Conservation (phyloP, 2,113 vertebrate genomes). For the Bubalus kerabau region DNA sequence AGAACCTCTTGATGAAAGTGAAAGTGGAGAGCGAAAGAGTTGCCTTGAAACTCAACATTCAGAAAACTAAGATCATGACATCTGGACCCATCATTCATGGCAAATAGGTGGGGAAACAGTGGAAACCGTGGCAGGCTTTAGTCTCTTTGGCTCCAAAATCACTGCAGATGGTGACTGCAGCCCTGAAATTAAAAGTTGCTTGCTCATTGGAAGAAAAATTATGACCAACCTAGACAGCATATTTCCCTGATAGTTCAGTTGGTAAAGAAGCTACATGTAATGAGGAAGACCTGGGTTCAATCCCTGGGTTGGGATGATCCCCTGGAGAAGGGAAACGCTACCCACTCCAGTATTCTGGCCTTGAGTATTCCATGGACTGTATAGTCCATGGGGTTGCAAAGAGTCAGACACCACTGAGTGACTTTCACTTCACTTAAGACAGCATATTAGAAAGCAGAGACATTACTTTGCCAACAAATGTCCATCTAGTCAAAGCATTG, state of each 20-base stretch:
- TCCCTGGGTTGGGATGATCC: not conserved
- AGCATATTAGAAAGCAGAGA: not conserved
- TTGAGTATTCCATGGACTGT: not conserved
- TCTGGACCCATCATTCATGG: not conserved
- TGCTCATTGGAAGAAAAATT: not conserved
- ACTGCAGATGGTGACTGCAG: not conserved
- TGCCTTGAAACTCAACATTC: not conserved
- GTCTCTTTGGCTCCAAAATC: not conserved
- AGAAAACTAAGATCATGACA: not conserved
- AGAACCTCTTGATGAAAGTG: not conserved
- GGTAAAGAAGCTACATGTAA: not conserved
- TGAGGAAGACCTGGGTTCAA: not conserved
- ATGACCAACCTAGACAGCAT: not conserved
- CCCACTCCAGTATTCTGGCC: not conserved
- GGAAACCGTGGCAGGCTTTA: not conserved
- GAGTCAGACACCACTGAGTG: not conserved
- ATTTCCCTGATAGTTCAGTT: not conserved
- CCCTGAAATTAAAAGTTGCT: not conserved
- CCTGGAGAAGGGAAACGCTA: not conserved
- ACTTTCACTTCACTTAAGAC: not conserved
- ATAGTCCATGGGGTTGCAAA: not conserved
- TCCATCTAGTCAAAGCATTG: not conserved
- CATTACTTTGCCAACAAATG: not conserved
- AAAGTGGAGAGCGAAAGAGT: accelerated
- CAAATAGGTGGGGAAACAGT: not conserved